Base-by-base conservation (phyloP, 2,113 vertebrate species). In the Cariama cristata region DNA sequence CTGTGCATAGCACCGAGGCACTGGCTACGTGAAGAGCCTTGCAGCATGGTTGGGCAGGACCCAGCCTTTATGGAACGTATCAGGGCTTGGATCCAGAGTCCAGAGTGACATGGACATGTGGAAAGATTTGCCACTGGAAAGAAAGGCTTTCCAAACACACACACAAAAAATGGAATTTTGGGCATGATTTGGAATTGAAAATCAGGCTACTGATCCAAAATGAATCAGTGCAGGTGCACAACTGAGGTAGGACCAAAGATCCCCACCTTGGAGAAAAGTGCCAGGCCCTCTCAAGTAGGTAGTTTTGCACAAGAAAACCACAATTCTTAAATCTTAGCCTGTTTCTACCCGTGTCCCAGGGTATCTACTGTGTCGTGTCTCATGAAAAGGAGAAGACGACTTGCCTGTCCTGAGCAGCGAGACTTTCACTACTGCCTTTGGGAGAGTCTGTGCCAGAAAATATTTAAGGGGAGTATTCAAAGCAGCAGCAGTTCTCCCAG, bases 381-480 rank as follows among this genome's bases (percentile, higher is more conserved):
- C 73, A 13, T 71, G 55, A 80, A 86, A 89, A 82, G 38, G 16
- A 87, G 60, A 64, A n/a, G 45, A 82, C 82, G 45, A 80, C 62
- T 76, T 91, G 77, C 42, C 63, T 73, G 62, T 95, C 94, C 74
- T 58, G 67, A 94, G 55, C 47, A 91, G 64, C 1, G 10, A 89
- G 72, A 67, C 21, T 90, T 90, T 71, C 38, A 83, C 30, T 85
- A 50, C 66, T 95, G 87, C 74, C 74, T 93, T 91, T 91, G 74
- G 38, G 84, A 95, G 60, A 90, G 67, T 47, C 89, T 93, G 91
- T 96, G 96, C 89, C 89, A 97, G 82, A 96, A 96, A 96, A 94
- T 94, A 94, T 94, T 97, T 96, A 94, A 97, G 71, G 50, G 67
- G 79, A 95, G 89, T 86, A 94, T 94, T 97, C 96, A 97, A 96